Percentiles rank a stretch among this genome's conserved stretches.
These are phyloP conservation scores for Phoxinus dragarum DNA, from an alignment of 2,797 vertebrate genomes.

Conservation along the genomic window DNA sequence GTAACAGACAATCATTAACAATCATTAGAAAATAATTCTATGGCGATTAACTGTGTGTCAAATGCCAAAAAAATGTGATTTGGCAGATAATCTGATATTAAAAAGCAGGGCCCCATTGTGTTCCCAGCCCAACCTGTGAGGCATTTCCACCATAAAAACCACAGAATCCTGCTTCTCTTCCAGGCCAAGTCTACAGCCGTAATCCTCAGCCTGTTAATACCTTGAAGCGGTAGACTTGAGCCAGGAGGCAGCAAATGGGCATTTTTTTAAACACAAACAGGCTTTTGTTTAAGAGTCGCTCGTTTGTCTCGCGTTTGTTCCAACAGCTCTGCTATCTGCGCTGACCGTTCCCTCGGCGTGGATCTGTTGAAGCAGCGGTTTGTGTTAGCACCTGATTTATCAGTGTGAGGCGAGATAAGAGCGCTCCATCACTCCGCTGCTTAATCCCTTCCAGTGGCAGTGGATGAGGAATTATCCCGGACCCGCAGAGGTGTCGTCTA, in stretches of 20 bases:
- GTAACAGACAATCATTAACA: background rate
- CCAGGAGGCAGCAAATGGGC: conserved; percentile 68
- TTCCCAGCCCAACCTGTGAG: background rate
- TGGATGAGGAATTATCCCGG: conserved; percentile 63
- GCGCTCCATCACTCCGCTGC: conserved; percentile 60
- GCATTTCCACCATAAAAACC: background rate
- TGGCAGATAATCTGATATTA: background rate
- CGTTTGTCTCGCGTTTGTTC: conserved; percentile 57
- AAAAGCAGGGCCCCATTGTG: background rate
- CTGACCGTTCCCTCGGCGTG: conserved; percentile 13
- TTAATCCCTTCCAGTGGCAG: conserved; percentile 73
- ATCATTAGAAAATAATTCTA: too few relatives aligned
- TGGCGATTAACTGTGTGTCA: background rate
- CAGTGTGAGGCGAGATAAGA: conserved; percentile 77
- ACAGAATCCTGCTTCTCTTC: background rate
- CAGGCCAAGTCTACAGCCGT: conserved; percentile 27
- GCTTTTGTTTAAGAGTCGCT: conserved; percentile 58
- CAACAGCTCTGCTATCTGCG: conserved; percentile 55
- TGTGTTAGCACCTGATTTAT: conserved; percentile 75
- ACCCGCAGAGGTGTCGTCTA: conserved; percentile 55
- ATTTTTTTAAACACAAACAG: conserved; percentile 69
- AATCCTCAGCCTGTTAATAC: conserved; percentile 58
- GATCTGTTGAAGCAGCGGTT: conserved; percentile 56
- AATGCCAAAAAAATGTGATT: background rate
- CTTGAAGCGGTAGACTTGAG: conserved; percentile 56